Base-by-base conservation (phyloP, 2,888 invertebrate genomes). In the Dorcus hopei region DNA sequence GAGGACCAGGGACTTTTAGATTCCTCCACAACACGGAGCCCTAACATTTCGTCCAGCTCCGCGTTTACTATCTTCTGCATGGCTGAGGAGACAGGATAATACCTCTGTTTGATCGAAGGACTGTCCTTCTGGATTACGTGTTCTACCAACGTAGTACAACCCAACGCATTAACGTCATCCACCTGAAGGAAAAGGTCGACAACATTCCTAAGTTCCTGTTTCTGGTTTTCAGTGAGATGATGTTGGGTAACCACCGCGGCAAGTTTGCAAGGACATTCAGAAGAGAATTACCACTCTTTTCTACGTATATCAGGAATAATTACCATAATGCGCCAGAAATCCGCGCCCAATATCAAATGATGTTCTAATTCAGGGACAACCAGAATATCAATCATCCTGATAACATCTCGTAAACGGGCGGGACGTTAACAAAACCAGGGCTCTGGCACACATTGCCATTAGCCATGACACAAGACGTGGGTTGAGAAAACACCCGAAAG, bases 11-110 rank as follows among this genome's bases (percentile, higher is more conserved):
- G 14, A 14, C 14, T 14, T 14, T 14, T 14, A 14, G 52, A 70
- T 11, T 62, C 64, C 40, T 74, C 72, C 1, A 76, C 67, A 0
- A 75, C 65, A 1, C 65, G 70, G 1, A 66, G 38, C 3, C 38
- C 49, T 2, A 14, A 14, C 73, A 76, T 74, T 4, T 68, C 51
- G 47, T 75, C 71, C 1, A 74, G 60, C 55, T 75, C 72, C 2
- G 38, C 45, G 26, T 68, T 57, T 1, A 65, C 56, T 9, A 57
- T 51, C 26, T 57, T 39, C 26, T 66, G 65, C 5, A 64, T 48
- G 7, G 58, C 47, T 2, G 67, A 66, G 9, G 61, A 60, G 3
- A 67, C 60, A 0, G 61, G 60, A 45, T 65, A 67, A 40, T 65
- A 65, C 14, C 65, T 41, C 42, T 64, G 65, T 53, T 65, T 64